Conservation (phyloP, 2,113 vertebrate genomes). For the Ameiurus melas region DNA sequence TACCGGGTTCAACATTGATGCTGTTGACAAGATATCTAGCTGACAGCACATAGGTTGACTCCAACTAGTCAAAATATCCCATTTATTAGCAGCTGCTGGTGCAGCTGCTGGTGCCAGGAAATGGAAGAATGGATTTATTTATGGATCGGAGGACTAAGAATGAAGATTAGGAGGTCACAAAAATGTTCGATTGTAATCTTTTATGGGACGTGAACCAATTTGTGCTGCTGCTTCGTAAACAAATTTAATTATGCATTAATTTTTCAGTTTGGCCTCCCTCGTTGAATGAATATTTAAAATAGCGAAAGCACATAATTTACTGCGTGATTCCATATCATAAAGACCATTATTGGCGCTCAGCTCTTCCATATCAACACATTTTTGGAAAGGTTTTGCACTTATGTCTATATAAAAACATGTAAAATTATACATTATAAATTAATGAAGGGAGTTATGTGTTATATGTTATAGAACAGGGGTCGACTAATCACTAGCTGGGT, state of each 20-base stretch:
- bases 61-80: background rate
- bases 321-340: background rate
- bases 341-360: background rate
- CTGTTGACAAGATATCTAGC: slow-evolving; percentile 1
- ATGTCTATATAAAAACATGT: background rate
- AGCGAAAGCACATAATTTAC: background rate
- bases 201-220: background rate
- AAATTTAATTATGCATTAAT: background rate
- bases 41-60: background rate
- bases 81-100: slow-evolving; percentile 1
- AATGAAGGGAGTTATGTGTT: background rate
- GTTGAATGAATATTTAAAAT: background rate
- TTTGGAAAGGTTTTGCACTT: background rate
- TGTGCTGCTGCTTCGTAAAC: background rate
- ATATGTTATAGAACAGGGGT: background rate
- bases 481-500: background rate
- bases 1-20: background rate
- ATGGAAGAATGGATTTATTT: background rate
- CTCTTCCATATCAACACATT: background rate
- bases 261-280: background rate
- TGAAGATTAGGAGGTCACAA: background rate
- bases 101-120: background rate
- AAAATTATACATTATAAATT: background rate
- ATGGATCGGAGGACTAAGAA: background rate
- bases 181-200: background rate